Percentiles rank a stretch among this genome's conserved stretches.
Conservation (phyloP, 2,113 vertebrate species). For the Pica pica region DNA sequence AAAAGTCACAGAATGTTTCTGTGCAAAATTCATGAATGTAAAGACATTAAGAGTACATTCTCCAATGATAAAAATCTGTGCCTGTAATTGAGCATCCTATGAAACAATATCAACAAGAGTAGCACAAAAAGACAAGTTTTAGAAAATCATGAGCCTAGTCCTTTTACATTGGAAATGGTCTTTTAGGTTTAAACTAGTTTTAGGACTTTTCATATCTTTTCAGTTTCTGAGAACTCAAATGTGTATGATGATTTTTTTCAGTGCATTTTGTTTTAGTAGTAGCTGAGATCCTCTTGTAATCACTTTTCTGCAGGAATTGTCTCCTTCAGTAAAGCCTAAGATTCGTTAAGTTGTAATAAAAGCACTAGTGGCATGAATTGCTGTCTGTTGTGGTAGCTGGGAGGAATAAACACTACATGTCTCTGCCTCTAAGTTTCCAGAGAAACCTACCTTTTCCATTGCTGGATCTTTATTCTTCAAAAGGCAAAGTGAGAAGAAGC, state of each 20-base stretch:
- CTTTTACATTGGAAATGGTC: not conserved
- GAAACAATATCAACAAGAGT: not conserved
- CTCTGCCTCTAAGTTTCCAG: not conserved
- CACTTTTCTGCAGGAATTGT: not conserved
- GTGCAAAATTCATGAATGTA: not conserved
- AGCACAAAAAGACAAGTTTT: not conserved
- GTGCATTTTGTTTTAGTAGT: not conserved
- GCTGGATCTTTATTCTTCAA: not conserved
- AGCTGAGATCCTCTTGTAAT: not conserved
- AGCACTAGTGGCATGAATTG: not conserved
- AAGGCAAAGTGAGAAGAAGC: not conserved
- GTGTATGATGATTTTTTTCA: not conserved
- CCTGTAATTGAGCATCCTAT: not conserved
- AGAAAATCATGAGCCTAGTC: not conserved
- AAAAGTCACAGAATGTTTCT: not conserved
- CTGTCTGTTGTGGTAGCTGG: not conserved
- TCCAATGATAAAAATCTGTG: not conserved
- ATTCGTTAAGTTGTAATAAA: not conserved
- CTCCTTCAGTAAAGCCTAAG: not conserved
- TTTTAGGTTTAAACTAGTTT: not conserved
- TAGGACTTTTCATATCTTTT: not conserved
- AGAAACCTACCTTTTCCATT: not conserved
- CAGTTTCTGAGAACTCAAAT: not conserved
- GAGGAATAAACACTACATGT: not conserved
- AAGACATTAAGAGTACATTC: not conserved